Evolutionary conservation across 2,888 invertebrate species (phyloP).

Genomic region (Eurytoma californica): DNA sequence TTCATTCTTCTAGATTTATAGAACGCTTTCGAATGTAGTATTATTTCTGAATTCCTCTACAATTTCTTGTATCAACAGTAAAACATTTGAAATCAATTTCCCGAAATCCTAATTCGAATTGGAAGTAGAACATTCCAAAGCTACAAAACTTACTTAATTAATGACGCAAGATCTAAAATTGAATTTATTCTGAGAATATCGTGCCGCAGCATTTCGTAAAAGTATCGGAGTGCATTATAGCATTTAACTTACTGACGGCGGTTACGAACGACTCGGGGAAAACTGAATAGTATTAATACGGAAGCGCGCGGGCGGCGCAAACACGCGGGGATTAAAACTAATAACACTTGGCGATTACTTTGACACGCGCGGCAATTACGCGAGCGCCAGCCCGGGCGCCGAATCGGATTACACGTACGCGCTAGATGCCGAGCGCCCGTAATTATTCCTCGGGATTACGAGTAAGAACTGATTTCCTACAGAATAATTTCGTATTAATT

Average conservation of each 20-base stretch:
- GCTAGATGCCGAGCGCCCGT: constrained; percentile 6
- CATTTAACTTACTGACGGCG: neutral
- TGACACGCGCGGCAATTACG: constrained; percentile 41
- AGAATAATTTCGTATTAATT: constrained; percentile 40
- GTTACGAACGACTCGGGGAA: constrained; percentile 25
- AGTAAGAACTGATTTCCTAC: constrained; percentile 36
- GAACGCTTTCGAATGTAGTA: too few species aligned
- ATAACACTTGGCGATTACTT: constrained; percentile 44
- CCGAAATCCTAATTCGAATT: too few species aligned
- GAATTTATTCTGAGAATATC: neutral
- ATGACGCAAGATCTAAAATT: neutral
- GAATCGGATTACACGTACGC: constrained; percentile 43
- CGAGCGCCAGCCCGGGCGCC: constrained; percentile 17
- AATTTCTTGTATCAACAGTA: too few species aligned
- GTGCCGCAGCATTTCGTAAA: neutral
- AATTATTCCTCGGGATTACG: constrained; percentile 38
- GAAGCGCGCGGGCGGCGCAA: neutral
- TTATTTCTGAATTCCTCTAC: too few species aligned
- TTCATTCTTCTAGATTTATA: too few species aligned
- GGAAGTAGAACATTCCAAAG: too few species aligned
- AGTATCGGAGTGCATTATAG: neutral
- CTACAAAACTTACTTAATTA: too few species aligned
- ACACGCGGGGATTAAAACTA: constrained; percentile 40
- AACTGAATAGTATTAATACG: constrained; percentile 24
- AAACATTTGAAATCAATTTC: too few species aligned